Evolutionary conservation across 2,888 invertebrate genomes (phyloP), one percentile per base, ranked within the genome.

Genomic region (Heliconius ethilla): DNA sequence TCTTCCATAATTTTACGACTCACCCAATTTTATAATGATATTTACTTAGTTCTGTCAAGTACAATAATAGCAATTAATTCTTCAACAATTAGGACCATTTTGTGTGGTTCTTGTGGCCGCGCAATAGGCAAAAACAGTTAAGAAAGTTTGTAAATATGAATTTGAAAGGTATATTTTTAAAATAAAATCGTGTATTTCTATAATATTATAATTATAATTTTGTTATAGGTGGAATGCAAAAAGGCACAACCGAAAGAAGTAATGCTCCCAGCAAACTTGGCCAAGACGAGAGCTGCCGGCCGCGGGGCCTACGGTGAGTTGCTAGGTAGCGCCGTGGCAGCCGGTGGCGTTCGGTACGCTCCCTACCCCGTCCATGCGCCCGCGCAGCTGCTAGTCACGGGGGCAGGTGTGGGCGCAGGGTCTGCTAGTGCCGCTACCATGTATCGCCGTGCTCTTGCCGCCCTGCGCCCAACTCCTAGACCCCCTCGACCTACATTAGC

Each of bases 241-340:
- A 99, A 99, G 95, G 99, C 99, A 90, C 99, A 99, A 95, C 99
- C 99, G 83, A 99, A 99, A 96, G 99, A 99, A 96, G 99, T 99
- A 89, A 99, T 99, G 99, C 97, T 99, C 90, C 99, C 99, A 88
- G 97, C 98, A 87, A 98, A 98, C 95, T 95, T 98, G 95, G 98
- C 98, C 89, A 98, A 98, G 96, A 98, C 98, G 95, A 97, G 98
- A 93, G 98, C 98, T 92, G 98, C 98, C 88, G 98, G 98, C 87
- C 97, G 98, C 95, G 98, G 98, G 95, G 97, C 98, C 95, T 98
- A 98, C 97, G 98, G 98, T 98, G 98, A 98, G 98, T 98, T 98
- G 96, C 96, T 98, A 96, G 97, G 97, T 95, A 96, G 96, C 94
- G 95, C 95, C 91, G 94, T 96, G 92, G 90, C 95, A 91, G 91